Conservation (phyloP, 2,113 vertebrate species). For the Gnathochromis pfefferi region DNA sequence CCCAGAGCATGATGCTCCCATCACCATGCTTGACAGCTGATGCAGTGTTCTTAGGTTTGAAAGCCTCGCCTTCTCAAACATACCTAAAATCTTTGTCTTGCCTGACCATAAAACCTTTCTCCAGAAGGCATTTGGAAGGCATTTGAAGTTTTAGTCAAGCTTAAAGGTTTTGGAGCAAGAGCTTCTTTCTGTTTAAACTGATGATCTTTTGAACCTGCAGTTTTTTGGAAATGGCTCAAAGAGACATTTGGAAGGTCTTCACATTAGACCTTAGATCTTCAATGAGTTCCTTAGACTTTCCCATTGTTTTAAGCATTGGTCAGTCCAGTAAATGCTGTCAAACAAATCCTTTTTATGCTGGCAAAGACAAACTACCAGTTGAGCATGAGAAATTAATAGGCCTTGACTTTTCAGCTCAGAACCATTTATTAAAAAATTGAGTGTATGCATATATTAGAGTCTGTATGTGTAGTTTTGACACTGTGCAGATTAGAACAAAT, state of each 20-base stretch:
- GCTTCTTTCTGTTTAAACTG: neutral
- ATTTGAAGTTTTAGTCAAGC: neutral
- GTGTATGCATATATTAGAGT: neutral
- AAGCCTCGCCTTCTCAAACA: neutral
- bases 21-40: neutral
- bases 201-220: neutral
- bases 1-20: neutral
- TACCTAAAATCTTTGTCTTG: neutral
- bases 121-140: neutral
- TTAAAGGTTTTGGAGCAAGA: neutral
- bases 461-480: neutral
- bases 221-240: neutral
- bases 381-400: neutral
- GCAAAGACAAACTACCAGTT: neutral
- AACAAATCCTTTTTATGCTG: neutral
- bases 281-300: neutral
- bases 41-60: neutral
- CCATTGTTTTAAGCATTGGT: neutral
- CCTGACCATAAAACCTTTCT: neutral
- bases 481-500: neutral
- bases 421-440: neutral
- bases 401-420: neutral
- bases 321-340: neutral
- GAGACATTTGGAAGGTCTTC: neutral
- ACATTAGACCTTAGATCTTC: neutral